Percentiles rank a stretch among this genome's conserved stretches.
phyloP scores from a whole-genome alignment of 2,888 invertebrate genomes.

The Drosophila acutilabella region DNA sequence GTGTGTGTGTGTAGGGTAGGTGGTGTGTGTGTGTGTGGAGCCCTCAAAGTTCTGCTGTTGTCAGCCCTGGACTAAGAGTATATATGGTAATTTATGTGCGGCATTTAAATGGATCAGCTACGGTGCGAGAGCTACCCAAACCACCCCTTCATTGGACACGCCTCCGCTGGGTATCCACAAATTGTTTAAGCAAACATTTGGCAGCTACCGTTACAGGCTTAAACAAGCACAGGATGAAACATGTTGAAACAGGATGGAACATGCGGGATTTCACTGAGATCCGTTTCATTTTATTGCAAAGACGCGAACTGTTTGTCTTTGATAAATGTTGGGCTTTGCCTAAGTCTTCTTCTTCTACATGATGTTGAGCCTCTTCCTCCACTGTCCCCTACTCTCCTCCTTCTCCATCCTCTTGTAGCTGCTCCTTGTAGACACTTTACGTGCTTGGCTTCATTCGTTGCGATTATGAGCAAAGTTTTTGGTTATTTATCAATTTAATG shows the following conservation, averaged over 20 bases:
- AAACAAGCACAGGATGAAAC: not conserved
- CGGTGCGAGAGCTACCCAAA: not conserved
- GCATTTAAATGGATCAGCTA: constrained; percentile 74
- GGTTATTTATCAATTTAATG: constrained; percentile 79
- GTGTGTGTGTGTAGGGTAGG: constrained; percentile 34
- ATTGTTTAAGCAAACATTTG: constrained; percentile 66
- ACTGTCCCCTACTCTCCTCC: not conserved
- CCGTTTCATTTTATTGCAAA: constrained; percentile 33
- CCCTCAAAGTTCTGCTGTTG: constrained; percentile 6
- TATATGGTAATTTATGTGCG: constrained; percentile 75
- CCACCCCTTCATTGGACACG: not conserved
- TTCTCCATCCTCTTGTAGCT: constrained; percentile 2
- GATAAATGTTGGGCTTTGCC: constrained; percentile 61
- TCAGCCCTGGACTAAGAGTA: constrained; percentile 6
- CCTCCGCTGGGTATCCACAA: constrained; percentile 53
- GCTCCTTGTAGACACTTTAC: constrained; percentile 46
- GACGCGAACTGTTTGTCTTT: constrained; percentile 44
- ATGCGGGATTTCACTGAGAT: constrained; percentile 31
- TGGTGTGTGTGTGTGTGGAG: not conserved
- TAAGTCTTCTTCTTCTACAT: not conserved
- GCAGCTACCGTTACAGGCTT: constrained; percentile 15
- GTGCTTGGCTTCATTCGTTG: constrained; percentile 45
- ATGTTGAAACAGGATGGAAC: not conserved
- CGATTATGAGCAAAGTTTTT: constrained; percentile 78
- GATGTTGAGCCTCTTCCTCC: not conserved